Evolutionary conservation across 2,888 invertebrate genomes (phyloP), one percentile per base, ranked within the genome.

Genomic region (Colostygia pectinataria): DNA sequence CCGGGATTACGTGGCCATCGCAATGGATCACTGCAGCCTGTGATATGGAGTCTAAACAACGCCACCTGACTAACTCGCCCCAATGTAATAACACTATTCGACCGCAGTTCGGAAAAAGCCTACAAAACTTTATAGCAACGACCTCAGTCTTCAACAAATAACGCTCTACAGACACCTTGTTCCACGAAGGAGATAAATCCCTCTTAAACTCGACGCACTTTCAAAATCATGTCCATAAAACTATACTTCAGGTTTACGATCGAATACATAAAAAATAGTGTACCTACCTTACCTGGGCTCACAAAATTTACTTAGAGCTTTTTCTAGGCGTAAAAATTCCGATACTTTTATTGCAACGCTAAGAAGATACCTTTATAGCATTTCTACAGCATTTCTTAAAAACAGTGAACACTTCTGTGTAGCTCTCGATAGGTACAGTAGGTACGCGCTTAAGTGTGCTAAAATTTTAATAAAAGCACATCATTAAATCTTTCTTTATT

Each of bases 1-100:
- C 66, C 59, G 75, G 90, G 90, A 88, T 90, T 89, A 90, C 83
- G 68, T 76, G 74, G 82, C 83, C 84, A 81, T 83, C 75, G 84
- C 77, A 77, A 83, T 83, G 88, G 86, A 87, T 87, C 86, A 83
- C 84, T 82, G 84, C 83, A 78, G 77, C 67, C 72, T 66, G 74
- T 80, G 83, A 85, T 84, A 83, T 74, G 78, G 80, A 68, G 74
- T 80, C 82, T 80, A 84, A 85, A 80, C 84, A 83, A 71, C 72
- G 64, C 65, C 74, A 82, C 78, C 83, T 84, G 78, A 77, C 76
- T 78, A 71, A 77, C 71, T 71, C 59, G 55, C 54, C 60, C 53
- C 60, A 42, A 56, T 56, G 53, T 64, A 53, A 61, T 62, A 67
- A 61, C 55, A 63, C 58, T 55, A 49, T 57, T 55, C 53, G 15